phyloP scores from a whole-genome alignment of 2,797 vertebrate species.

The Ptychobarbus kaznakovi region DNA sequence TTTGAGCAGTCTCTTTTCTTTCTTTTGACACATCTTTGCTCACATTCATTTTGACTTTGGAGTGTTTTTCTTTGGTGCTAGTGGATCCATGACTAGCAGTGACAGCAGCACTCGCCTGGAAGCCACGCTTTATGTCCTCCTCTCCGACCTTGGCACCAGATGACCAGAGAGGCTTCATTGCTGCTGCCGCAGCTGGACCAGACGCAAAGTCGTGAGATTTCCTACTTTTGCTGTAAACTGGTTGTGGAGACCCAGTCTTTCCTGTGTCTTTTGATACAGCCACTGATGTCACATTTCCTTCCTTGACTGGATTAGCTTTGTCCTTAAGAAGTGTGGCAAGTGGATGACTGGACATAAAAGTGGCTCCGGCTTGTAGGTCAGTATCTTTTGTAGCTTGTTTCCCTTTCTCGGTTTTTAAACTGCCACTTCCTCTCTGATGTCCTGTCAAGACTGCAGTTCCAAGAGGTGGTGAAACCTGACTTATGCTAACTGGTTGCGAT shows the following conservation, averaged over 20 bases:
- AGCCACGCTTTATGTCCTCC: slow-evolving; percentile 74
- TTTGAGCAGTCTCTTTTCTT: slow-evolving; percentile 74
- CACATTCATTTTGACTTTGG: slow-evolving; percentile 76
- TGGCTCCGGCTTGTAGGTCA: slow-evolving; percentile 74
- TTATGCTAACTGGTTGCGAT: slow-evolving; percentile 69
- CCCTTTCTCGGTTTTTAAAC: slow-evolving; percentile 78
- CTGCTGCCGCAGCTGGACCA: slow-evolving; percentile 65
- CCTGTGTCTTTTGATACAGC: slow-evolving; percentile 64
- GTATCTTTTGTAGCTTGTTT: slow-evolving; percentile 80
- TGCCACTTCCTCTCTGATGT: slow-evolving; percentile 72
- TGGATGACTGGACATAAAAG: slow-evolving; percentile 72
- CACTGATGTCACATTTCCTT: slow-evolving; percentile 61
- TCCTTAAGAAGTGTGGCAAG: slow-evolving; percentile 64
- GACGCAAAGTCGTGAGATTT: slow-evolving; percentile 76
- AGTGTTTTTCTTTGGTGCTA: slow-evolving; percentile 80
- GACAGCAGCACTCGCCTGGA: slow-evolving; percentile 67
- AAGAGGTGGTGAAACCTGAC: slow-evolving; percentile 78
- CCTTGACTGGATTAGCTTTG: slow-evolving; percentile 74
- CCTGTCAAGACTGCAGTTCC: slow-evolving; percentile 77
- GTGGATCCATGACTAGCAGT: slow-evolving; percentile 59
- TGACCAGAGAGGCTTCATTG: slow-evolving; percentile 74
- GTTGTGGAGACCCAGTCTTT: slow-evolving; percentile 73
- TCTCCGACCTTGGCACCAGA: slow-evolving; percentile 69
- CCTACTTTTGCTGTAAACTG: slow-evolving; percentile 72
- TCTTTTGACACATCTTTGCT: slow-evolving; percentile 79